Evolutionary conservation across 1,140 invertebrate species (phyloP), one percentile per base, ranked within the genome.

Genomic region (Polypedilum vanderplanki): DNA sequence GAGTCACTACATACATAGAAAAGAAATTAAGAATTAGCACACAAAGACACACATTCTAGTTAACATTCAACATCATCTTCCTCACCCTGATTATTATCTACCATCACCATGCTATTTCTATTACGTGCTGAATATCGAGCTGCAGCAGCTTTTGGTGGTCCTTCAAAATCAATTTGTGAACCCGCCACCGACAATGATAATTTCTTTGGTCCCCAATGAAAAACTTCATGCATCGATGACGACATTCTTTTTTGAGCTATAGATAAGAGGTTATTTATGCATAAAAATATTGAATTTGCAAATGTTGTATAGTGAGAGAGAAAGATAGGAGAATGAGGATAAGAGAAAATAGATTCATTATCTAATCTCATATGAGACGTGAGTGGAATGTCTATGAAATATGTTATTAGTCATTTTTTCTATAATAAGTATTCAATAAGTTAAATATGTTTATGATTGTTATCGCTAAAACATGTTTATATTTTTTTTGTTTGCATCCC

Each of bases 221-320:
- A 89, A 78, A 90, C 88, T 85, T 90, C 89, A 84, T 90, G 90
- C 88, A 90, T 90, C 80, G 89, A 90, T 82, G 88, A 87, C 81
- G 88, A 89, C 84, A 88, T 89, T 85, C 86, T 33, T 20, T 24
- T 75, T 33, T 75, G 33, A 33, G 40, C 41, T 74, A 41, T 3
- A 74, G 20, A 73, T 74, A 74, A 15, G 40, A 46, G n/a, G 10
- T 33, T 3, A 3, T 33, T 33, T 33, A 33, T 15, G 40, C 15
- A 40, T 9, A 10, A 33, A 33, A 33, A 33, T 24, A 73, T n/a
- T 9, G 67, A 24, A 15, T 24, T 40, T 40, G 22, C 15, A 40
- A 15, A 24, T 73, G 9, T 22, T 12, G 10, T 18, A 73, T 40
- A 73, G 24, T n/a, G 40, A 40, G 73, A 40, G 73, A 40, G 24